phyloP scores from a whole-genome alignment of 2,113 vertebrate genomes.

The Acrocephalus arundinaceus region DNA sequence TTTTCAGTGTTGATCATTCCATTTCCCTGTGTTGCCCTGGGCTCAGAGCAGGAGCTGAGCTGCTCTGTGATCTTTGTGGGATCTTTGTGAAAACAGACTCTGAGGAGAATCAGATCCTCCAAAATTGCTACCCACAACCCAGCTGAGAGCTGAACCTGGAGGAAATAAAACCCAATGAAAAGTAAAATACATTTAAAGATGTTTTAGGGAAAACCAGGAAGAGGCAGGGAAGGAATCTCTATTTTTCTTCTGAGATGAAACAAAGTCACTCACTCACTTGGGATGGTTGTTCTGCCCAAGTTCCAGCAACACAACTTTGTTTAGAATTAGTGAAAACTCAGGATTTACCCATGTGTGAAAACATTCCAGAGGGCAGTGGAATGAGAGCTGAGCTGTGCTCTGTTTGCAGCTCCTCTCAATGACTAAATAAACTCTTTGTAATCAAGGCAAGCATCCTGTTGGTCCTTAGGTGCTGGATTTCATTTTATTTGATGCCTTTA shows the following conservation, averaged over 20 bases:
- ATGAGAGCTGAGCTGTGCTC: neutral
- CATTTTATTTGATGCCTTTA: neutral
- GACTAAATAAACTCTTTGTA: neutral
- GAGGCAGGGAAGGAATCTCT: neutral
- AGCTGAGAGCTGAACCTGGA: neutral
- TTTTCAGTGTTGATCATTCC: neutral
- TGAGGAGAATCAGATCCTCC: neutral
- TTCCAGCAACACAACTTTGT: neutral
- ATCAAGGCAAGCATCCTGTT: neutral
- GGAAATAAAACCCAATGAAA: neutral
- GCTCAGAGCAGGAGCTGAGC: neutral
- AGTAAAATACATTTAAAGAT: neutral
- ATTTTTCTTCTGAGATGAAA: neutral
- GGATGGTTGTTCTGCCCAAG: neutral
- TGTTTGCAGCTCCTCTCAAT: neutral
- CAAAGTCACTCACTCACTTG: neutral
- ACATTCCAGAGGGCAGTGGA: neutral
- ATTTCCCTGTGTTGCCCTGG: neutral
- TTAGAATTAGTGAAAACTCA: neutral
- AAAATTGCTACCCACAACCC: neutral
- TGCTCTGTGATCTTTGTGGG: accelerated
- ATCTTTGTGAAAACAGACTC: neutral
- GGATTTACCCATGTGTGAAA: neutral
- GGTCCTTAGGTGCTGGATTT: neutral
- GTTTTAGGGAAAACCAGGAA: neutral